Evolutionary conservation across 2,888 invertebrate genomes (phyloP).

Genomic region (Catotricha subobsoleta): DNA sequence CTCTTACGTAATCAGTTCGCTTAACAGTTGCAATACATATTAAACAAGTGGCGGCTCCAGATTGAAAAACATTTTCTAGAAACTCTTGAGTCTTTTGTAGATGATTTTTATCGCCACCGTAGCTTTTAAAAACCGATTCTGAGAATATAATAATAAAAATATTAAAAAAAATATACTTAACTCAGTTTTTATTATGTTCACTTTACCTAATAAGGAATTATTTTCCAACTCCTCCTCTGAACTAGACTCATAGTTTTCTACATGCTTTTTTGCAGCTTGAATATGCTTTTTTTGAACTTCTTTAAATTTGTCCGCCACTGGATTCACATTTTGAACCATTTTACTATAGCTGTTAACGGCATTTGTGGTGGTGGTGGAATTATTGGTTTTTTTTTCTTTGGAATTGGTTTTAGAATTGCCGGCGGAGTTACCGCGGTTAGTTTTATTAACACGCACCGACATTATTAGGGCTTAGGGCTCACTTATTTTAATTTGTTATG

Average conservation of each 20-base stretch:
- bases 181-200: too few species aligned
- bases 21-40: slow-evolving; percentile 81
- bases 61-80: slow-evolving; percentile 60
- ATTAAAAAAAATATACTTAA: too few species aligned
- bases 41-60: slow-evolving; percentile 66
- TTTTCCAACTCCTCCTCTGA: slow-evolving; percentile 35
- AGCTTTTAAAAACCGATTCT: slow-evolving; percentile 34
- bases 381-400: too few species aligned
- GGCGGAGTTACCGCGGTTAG: too few species aligned
- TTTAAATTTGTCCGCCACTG: slow-evolving; percentile 1
- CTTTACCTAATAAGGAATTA: slow-evolving; percentile 32
- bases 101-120: slow-evolving; percentile 30
- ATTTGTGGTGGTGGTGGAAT: too few species aligned
- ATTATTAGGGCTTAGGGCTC: too few species aligned
- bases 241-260: slow-evolving; percentile 33
- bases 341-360: too few species aligned
- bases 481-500: too few species aligned
- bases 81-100: slow-evolving; percentile 46
- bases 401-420: too few species aligned
- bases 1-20: slow-evolving; percentile 46
- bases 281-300: slow-evolving; percentile 32
- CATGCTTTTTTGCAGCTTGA: slow-evolving; percentile 32
- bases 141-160: slow-evolving; percentile 8
- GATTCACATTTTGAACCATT: too few species aligned
- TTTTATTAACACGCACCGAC: too few species aligned